A percentile compares a stretch with the other conserved stretches of the same genome.
These are phyloP conservation scores for Spilosoma lubricipeda DNA, from an alignment of 2,888 invertebrate genomes.

Conservation along the genomic window DNA sequence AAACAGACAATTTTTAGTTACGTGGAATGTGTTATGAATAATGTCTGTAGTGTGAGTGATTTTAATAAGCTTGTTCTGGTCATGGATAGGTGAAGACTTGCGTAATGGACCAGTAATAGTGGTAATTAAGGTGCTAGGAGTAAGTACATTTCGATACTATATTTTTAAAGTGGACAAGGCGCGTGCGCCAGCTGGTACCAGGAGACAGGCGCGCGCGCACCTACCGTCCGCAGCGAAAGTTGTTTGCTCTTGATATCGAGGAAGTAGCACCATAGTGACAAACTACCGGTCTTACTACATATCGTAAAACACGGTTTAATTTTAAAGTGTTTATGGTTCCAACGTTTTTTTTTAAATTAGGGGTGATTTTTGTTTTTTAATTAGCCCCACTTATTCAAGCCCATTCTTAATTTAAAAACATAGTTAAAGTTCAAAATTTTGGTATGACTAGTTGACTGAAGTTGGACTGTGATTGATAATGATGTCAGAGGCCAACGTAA, in stretches of 20 bases:
- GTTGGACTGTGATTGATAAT: constrained; percentile 39
- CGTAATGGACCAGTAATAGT: constrained; percentile 63
- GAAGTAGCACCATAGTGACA: constrained; percentile 68
- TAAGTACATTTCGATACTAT: constrained; percentile 33
- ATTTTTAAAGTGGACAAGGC: constrained; percentile 47
- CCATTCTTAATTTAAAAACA: not conserved
- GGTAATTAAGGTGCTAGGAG: constrained; percentile 42
- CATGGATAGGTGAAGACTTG: constrained; percentile 55
- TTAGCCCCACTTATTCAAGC: not conserved
- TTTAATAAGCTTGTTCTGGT: constrained; percentile 47
- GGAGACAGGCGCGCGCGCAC: constrained; percentile 53
- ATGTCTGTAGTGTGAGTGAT: constrained; percentile 38
- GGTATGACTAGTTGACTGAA: not conserved
- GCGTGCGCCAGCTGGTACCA: constrained; percentile 53
- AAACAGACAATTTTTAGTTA: constrained; percentile 52
- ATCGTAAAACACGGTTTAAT: constrained; percentile 39
- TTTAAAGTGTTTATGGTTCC: not conserved
- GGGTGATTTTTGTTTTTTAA: not conserved
- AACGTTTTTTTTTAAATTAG: not conserved
- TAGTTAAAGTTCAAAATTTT: not conserved
- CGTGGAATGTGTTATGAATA: constrained; percentile 46
- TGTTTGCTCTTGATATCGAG: constrained; percentile 80
- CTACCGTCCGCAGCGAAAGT: constrained; percentile 71
- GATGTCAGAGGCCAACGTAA: constrained; percentile 51
- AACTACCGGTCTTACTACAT: constrained; percentile 63